Evolutionary conservation across 1,140 invertebrate species (phyloP), one percentile per base, ranked within the genome.

Genomic region (Dermatophagoides farinae): DNA sequence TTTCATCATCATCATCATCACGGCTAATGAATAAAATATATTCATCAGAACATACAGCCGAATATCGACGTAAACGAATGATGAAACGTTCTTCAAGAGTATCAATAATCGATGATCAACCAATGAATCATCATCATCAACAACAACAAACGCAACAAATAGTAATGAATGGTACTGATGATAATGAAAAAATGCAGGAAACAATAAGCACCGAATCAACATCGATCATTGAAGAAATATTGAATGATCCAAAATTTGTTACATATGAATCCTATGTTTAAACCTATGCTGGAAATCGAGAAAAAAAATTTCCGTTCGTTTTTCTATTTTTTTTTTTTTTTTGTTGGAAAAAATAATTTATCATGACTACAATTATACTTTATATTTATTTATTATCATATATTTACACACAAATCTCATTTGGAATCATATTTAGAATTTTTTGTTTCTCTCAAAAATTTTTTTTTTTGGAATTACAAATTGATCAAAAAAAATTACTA

Each of bases 61-160:
- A 55, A 25, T 55, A 55, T 55, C 53, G 53, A 4, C 53, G 53
- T n/a, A 23, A 14, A 31, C 5, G 25, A 5, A 55, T 55, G 53
- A 55, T 55, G 53, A 55, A 55, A 55, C 53, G 53, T 20, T 41
- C 53, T 5, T 20, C 38, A 55, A 14, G 53, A 55, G 53, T 55
- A 23, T 14, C 53, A 14, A 55, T 55, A 2, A 55, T 55, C 14
- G 53, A 55, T 55, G 53, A 38, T 25, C 2, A 50, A 50, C 4
- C 41, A 10, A 43, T 43, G 8, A 11, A 9, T 20, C 1, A 50
- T 20, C 6, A 5, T 20, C 10, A 25, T 50, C 14, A 23, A 44
- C 43, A 44, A n/a, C 43, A 20, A 44, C 14, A 31, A 31, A 31
- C 31, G 31, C n/a, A n/a, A n/a, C n/a, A n/a, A n/a, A n/a, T n/a